These are phyloP conservation scores for Corydoras maculifer DNA, from an alignment of 2,113 vertebrate species.

Conservation along the genomic window DNA sequence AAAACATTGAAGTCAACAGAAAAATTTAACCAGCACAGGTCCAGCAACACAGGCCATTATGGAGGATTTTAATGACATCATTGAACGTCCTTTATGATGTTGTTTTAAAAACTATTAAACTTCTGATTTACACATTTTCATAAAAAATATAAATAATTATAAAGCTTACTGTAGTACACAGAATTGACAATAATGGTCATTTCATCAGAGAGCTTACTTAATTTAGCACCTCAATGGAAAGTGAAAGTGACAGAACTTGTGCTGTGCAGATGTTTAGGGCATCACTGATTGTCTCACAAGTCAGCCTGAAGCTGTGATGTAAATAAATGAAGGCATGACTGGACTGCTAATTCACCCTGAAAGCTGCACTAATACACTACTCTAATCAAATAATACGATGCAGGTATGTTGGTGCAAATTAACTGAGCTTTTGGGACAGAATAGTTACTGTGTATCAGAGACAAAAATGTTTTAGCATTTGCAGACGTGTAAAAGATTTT, in stretches of 20 bases:
- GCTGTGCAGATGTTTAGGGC: background rate
- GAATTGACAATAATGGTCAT: background rate
- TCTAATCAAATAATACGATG: conserved; percentile 12
- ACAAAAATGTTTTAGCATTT: no score
- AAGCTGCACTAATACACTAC: conserved; percentile 9
- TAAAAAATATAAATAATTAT: no score
- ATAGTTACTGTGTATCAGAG: no score
- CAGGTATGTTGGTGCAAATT: conserved; percentile 3
- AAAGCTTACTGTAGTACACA: no score
- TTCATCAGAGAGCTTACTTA: background rate
- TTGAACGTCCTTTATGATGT: no score
- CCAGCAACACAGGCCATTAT: background rate
- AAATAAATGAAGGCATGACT: background rate
- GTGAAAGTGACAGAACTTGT: background rate
- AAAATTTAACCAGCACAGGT: background rate
- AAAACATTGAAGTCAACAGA: background rate
- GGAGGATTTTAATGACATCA: no score
- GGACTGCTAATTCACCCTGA: background rate
- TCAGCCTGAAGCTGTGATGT: conserved; percentile 1
- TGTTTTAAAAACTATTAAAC: no score
- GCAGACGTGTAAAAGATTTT: no score
- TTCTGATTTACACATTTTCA: no score
- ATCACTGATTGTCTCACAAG: background rate
- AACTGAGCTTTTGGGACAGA: background rate
- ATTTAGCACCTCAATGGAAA: background rate